Evolutionary conservation across 2,888 invertebrate species (phyloP), one percentile per base, ranked within the genome.

Genomic region (Agonopterix arenella): DNA sequence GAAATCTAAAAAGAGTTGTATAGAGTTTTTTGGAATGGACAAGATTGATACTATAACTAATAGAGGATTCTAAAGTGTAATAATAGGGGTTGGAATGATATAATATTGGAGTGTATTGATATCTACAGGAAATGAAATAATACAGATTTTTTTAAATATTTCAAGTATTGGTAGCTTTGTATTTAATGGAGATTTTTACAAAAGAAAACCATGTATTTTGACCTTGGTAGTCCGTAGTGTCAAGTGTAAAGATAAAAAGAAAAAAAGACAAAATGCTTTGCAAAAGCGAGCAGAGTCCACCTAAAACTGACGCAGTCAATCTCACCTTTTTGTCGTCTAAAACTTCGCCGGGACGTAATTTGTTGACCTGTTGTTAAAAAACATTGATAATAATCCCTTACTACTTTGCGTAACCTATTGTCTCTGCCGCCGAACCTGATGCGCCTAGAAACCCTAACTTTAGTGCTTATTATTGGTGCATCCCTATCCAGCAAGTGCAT

Each of bases 321-420:
- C 88, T 95, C 95, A 97, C 97, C 97, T 96, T 95, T 92, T 94
- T 95, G 85, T 97, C 97, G 90, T 96, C 96, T 91, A 96, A 89
- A 86, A 97, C 95, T 93, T 97, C 97, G 86, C 97, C 97, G 72
- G 97, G 97, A 75, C 97, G 96, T 89, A 97, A 95, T 93, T 96
- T 95, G 90, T 93, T 95, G 91, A 95, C 95, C 95, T 90, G 89
- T 85, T 83, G 76, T 84, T 80, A 83, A 80, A 88, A 84, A 86
- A 88, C 56, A 84, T 68, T 76, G 80, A 85, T 83, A 82, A 84
- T 84, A 77, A 70, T 76, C 79, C 80, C 74, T 67, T 68, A 60
- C 16, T 38, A n/a, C 62, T 65, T 60, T 59, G 55, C 56, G 52
- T 64, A 65, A 68, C 75, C 75, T 79, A 82, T 81, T 78, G 79